phyloP scores from a whole-genome alignment of 1,140 invertebrate genomes.

The Cydia pomonella region DNA sequence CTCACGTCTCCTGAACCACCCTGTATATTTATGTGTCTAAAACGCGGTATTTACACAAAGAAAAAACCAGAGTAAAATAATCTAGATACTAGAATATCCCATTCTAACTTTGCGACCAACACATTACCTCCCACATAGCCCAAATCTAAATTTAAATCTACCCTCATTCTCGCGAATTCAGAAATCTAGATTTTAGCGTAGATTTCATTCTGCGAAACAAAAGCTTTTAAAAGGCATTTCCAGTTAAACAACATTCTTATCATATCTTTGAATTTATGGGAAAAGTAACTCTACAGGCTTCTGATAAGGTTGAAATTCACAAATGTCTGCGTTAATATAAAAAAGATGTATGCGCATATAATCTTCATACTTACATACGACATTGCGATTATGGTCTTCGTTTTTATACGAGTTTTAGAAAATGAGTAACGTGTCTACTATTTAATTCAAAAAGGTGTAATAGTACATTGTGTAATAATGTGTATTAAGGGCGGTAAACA shows the following conservation, averaged over 20 bases:
- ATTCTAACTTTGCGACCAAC: background rate
- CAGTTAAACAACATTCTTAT: background rate
- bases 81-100: constrained; percentile 10
- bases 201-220: constrained; percentile 7
- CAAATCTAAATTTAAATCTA: constrained; percentile 4
- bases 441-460: no score
- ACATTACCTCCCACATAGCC: background rate
- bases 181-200: background rate
- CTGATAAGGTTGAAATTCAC: background rate
- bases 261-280: background rate
- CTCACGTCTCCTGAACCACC: no score
- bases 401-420: background rate
- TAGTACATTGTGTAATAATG: no score
- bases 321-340: background rate
- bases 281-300: background rate
- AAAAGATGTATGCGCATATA: background rate
- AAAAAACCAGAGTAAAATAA: background rate
- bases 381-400: background rate
- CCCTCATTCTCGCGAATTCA: background rate
- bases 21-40: background rate
- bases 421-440: no score
- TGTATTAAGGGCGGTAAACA: no score
- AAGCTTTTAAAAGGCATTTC: constrained; percentile 11
- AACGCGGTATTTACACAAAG: background rate
- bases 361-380: background rate